A percentile compares a stretch with the other conserved stretches of the same genome.
Conservation (phyloP, 2,888 invertebrate species). For the Salpingus planirostris region DNA sequence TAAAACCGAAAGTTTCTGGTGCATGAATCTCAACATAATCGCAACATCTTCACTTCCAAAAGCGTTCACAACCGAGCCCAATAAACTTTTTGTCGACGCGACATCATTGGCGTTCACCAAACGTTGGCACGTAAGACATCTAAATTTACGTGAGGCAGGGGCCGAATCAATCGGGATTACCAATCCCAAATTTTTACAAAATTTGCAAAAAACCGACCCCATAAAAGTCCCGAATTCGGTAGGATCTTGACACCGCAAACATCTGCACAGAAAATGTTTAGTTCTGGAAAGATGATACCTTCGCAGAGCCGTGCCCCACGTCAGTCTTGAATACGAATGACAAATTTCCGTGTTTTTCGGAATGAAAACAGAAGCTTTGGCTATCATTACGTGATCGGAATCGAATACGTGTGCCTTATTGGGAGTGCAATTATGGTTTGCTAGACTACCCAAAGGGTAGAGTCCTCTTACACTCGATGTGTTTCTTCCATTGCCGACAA, state of each 20-base stretch:
- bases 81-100: conserved; percentile 43
- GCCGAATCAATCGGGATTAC: conserved; percentile 48
- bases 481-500: conserved; percentile 39
- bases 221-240: conserved; percentile 50
- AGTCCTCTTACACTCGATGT: conserved; percentile 48
- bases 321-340: conserved; percentile 54
- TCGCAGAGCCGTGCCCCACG: conserved; percentile 61
- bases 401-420: conserved; percentile 59
- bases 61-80: conserved; percentile 49
- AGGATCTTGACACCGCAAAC: conserved; percentile 57
- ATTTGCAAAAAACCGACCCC: conserved; percentile 34
- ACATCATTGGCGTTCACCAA: conserved; percentile 46
- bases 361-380: conserved; percentile 52
- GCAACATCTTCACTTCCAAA: conserved; percentile 45
- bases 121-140: conserved; percentile 48
- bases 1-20: conserved; percentile 45
- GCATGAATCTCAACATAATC: conserved; percentile 49
- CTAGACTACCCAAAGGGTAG: conserved; percentile 57
- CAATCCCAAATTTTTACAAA: conserved; percentile 43
- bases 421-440: conserved; percentile 62
- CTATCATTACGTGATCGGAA: conserved; percentile 47
- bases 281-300: conserved; percentile 53
- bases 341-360: conserved; percentile 53
- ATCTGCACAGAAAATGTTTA: conserved; percentile 60
- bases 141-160: too few relatives aligned